Conservation (phyloP, 2,797 vertebrate species). For the Fringilla coelebs region DNA sequence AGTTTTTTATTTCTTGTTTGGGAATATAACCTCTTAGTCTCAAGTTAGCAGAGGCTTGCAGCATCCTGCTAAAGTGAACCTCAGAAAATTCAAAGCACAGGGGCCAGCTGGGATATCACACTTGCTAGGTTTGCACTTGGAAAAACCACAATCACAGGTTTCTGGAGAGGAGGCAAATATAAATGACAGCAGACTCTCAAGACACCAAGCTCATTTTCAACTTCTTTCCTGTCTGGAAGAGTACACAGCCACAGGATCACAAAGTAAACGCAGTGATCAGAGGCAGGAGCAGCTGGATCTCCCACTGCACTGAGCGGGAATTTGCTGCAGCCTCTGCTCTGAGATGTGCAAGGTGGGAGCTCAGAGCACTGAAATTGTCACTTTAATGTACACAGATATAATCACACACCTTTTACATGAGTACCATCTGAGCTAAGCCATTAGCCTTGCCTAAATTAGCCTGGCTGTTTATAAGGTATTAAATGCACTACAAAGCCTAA, state of each 20-base stretch:
- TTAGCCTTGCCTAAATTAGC: slow-evolving; percentile 70
- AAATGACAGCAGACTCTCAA: neutral
- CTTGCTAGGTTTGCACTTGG: neutral
- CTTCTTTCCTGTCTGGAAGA: neutral
- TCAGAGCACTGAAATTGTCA: neutral
- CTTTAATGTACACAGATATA: neutral
- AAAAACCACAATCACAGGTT: neutral
- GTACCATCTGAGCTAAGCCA: slow-evolving; percentile 59
- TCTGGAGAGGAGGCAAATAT: neutral
- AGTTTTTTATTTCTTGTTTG: neutral
- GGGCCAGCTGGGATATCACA: neutral
- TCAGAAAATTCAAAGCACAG: neutral
- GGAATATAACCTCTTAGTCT: neutral
- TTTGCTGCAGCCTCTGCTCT: neutral
- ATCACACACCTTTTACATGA: slow-evolving; percentile 41
- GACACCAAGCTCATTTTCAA: neutral
- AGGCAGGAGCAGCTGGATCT: neutral
- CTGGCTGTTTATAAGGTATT: slow-evolving; percentile 69
- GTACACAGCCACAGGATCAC: neutral
- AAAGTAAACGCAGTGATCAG: neutral
- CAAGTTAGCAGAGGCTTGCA: neutral
- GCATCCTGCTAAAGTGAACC: neutral
- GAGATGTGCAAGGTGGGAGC: neutral
- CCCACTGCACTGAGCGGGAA: neutral
- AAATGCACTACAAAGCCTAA: slow-evolving; percentile 67